Percentiles rank a stretch among this genome's conserved stretches.
Evolutionary conservation across 1,140 invertebrate genomes (phyloP).

Genomic region (Spodoptera litura): DNA sequence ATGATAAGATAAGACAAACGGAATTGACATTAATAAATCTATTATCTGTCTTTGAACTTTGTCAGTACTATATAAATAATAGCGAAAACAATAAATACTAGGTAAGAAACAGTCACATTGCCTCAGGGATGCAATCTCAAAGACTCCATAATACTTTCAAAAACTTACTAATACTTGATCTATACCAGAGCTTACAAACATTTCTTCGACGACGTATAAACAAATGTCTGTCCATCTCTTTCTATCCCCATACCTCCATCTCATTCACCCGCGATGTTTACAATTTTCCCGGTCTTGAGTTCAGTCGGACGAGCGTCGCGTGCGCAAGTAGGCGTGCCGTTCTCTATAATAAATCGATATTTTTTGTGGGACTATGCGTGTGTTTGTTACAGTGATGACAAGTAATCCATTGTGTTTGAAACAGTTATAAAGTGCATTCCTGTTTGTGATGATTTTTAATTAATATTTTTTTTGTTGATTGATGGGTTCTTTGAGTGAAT

Average conservation of each 20-base stretch:
- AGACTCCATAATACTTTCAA: background rate
- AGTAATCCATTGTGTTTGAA: conserved; percentile 55
- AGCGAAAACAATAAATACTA: background rate
- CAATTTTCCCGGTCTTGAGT: conserved; percentile 62
- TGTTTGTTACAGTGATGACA: conserved; percentile 37
- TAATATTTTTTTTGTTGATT: conserved; percentile 14
- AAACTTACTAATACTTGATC: conserved; percentile 37
- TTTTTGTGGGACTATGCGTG: conserved; percentile 26
- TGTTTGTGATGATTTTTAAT: conserved; percentile 43
- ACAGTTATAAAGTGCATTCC: conserved; percentile 49
- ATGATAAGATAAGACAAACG: background rate
- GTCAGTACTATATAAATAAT: background rate
- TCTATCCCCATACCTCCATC: conserved; percentile 57
- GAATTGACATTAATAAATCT: background rate
- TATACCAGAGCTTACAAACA: conserved; percentile 55
- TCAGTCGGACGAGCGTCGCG: conserved; percentile 59
- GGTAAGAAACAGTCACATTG: background rate
- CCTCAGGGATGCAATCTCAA: conserved; percentile 41
- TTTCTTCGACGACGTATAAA: conserved; percentile 55
- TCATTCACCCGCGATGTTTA: conserved; percentile 68
- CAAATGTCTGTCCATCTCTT: conserved; percentile 60
- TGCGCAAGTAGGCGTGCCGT: conserved; percentile 60
- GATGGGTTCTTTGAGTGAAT: conserved; percentile 26
- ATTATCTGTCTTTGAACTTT: background rate
- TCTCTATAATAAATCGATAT: conserved; percentile 60